These are phyloP conservation scores for Ranitomeya imitator DNA, from an alignment of 2,113 vertebrate species.

Conservation along the genomic window DNA sequence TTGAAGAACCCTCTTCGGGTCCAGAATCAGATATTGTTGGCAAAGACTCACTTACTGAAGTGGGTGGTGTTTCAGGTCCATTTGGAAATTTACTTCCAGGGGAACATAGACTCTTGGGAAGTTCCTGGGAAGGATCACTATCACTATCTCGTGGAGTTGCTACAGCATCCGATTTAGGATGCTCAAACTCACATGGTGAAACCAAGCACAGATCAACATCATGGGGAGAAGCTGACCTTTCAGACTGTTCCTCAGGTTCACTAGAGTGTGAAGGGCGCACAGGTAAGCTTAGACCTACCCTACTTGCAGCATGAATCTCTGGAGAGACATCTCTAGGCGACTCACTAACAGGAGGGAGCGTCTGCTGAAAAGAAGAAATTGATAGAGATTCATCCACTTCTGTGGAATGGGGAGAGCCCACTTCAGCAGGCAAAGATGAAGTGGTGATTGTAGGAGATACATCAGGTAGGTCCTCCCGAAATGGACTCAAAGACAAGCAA, in stretches of 20 bases:
- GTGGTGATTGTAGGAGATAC: constrained; percentile 81
- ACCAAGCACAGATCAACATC: constrained; percentile 93
- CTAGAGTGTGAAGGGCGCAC: constrained; percentile 70
- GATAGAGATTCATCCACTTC: constrained; percentile 88
- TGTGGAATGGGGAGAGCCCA: constrained; percentile 85
- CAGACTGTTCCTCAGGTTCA: constrained; percentile 62
- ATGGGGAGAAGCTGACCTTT: constrained; percentile 76
- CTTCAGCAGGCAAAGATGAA: constrained; percentile 83
- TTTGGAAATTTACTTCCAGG: constrained; percentile 41
- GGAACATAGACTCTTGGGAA: constrained; percentile 59
- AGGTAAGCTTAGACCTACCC: constrained; percentile 70
- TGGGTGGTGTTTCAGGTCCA: constrained; percentile 76
- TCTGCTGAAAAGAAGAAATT: constrained; percentile 88
- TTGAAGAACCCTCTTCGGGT: constrained; percentile 77
- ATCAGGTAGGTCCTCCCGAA: constrained; percentile 74
- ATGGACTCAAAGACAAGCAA: constrained; percentile 80
- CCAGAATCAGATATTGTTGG: constrained; percentile 79
- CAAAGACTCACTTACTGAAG: constrained; percentile 82
- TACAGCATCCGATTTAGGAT: constrained; percentile 70
- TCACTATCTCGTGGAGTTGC: constrained; percentile 70
- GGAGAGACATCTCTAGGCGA: constrained; percentile 69
- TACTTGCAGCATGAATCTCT: constrained; percentile 62
- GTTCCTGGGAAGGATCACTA: constrained; percentile 78
- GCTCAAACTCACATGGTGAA: constrained; percentile 91
- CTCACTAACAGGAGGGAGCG: constrained; percentile 72